Percentiles rank a stretch among this genome's conserved stretches.
phyloP scores from a whole-genome alignment of 2,797 vertebrate species.

The Pseudochirops corinnae region DNA sequence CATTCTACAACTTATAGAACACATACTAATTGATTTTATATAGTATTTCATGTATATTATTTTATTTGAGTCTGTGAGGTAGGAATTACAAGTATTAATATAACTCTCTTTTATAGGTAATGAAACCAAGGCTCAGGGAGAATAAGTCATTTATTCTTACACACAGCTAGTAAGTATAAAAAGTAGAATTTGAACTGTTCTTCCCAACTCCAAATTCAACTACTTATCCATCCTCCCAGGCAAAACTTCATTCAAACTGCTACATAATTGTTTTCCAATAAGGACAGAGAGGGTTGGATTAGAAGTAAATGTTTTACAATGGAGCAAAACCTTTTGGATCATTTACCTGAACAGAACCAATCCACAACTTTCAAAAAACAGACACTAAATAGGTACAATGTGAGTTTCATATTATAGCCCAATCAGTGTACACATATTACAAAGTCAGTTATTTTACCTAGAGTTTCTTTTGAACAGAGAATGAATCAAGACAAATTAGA shows the following conservation, averaged over 20 bases:
- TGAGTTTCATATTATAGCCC: conserved; percentile 56
- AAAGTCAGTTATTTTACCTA: conserved; percentile 33
- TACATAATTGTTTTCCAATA: not conserved
- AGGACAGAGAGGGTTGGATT: not conserved
- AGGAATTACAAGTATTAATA: not conserved
- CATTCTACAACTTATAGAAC: not conserved
- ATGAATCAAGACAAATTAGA: conserved; percentile 56
- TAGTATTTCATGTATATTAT: not conserved
- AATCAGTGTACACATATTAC: not conserved
- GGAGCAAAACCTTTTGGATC: not conserved
- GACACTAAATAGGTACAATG: conserved; percentile 62
- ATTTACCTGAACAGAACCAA: not conserved
- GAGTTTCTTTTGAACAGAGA: conserved; percentile 45
- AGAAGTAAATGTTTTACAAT: not conserved
- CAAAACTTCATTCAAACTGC: not conserved
- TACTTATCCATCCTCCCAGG: not conserved
- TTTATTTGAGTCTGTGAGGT: not conserved
- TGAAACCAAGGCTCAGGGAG: not conserved
- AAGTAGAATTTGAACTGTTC: not conserved
- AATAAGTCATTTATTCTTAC: not conserved
- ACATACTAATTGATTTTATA: not conserved
- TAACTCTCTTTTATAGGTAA: not conserved
- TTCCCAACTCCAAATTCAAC: not conserved
- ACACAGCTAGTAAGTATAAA: not conserved
- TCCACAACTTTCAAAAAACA: conserved; percentile 61